phyloP scores from a whole-genome alignment of 1,140 invertebrate species.

The Hypsibius dujardini region DNA sequence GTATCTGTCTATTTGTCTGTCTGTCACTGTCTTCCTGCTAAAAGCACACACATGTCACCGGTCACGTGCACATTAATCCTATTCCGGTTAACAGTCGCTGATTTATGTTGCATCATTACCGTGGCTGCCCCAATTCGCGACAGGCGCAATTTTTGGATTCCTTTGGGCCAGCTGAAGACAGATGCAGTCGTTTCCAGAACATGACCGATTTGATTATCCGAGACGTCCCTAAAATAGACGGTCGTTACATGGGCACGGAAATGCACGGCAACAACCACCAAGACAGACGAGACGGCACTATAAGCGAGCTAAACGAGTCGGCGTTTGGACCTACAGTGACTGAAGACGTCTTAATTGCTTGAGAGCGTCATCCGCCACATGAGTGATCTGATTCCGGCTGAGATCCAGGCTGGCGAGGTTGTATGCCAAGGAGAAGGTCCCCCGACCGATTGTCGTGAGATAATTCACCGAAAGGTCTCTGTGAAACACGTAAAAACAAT shows the following conservation, averaged over 20 bases:
- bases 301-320: neutral
- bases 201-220: neutral
- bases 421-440: neutral
- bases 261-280: neutral
- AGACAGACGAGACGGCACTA: neutral
- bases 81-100: too few species aligned
- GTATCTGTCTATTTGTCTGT: too few species aligned
- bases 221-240: slow-evolving; percentile 10
- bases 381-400: neutral
- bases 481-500: too few species aligned
- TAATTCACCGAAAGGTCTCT: neutral
- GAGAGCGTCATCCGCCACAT: neutral
- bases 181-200: neutral
- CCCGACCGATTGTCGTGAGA: neutral
- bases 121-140: neutral
- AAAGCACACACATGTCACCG: too few species aligned
- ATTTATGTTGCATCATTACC: too few species aligned
- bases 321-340: neutral
- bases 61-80: too few species aligned
- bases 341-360: neutral
- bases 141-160: neutral
- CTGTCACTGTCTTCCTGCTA: too few species aligned
- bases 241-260: too few species aligned
- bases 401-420: neutral
- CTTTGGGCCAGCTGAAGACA: neutral